Percentiles rank a stretch among this genome's conserved stretches.
Conservation (phyloP, 2,113 vertebrate genomes). For the Pangasianodon gigas region DNA sequence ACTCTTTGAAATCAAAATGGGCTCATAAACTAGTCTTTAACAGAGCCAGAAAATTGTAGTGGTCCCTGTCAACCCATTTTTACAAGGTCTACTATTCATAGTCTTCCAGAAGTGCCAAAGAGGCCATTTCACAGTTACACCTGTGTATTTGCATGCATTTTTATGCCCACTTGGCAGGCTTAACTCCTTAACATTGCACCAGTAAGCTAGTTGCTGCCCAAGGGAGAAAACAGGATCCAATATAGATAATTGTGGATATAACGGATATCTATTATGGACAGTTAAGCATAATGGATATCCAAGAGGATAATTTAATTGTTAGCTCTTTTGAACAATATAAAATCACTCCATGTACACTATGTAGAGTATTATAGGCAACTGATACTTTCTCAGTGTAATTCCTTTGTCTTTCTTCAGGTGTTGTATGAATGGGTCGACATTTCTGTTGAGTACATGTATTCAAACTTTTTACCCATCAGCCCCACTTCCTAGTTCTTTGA, state of each 20-base stretch:
- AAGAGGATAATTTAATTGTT: neutral
- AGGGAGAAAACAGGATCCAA: neutral
- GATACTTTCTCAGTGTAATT: no score
- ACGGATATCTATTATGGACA: neutral
- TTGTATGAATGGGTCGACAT: neutral
- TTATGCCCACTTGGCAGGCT: neutral
- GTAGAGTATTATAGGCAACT: no score
- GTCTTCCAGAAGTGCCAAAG: no score
- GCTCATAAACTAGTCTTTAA: neutral
- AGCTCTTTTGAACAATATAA: neutral
- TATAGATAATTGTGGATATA: neutral
- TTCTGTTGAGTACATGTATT: no score
- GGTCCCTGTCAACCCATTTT: neutral
- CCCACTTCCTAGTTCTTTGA: no score
- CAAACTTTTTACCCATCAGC: no score
- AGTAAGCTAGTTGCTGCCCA: neutral
- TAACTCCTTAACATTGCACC: neutral
- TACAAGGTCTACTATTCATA: no score
- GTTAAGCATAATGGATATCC: neutral
- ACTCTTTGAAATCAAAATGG: neutral
- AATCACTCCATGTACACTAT: neutral
- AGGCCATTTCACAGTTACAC: no score
- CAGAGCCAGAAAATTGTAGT: neutral
- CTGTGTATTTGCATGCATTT: no score
- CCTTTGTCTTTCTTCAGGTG: neutral